Conservation (phyloP, 2,113 vertebrate genomes). For the human region DNA sequence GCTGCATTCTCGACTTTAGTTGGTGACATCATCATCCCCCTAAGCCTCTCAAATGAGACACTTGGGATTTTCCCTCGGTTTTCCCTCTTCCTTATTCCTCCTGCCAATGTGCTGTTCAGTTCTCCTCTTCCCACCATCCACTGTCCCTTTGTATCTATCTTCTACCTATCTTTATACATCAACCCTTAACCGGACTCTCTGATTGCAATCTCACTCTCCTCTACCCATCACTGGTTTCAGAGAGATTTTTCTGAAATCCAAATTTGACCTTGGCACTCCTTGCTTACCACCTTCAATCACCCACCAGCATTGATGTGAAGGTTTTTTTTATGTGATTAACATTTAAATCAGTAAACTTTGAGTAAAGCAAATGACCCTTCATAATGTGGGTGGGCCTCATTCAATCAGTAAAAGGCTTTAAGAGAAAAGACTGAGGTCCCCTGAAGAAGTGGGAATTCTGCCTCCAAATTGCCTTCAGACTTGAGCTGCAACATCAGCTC, state of each 20-base stretch:
- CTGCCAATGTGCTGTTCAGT: rapidly evolving
- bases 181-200: not conserved
- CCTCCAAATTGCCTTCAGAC: not conserved
- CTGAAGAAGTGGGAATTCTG: not conserved
- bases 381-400: not conserved
- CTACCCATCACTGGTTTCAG: not conserved
- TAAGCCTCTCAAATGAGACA: not conserved
- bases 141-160: not conserved
- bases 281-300: not conserved
- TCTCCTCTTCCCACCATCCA: too few relatives aligned
- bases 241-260: not conserved
- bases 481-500: rapidly evolving
- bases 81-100: not conserved
- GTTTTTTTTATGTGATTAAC: not conserved
- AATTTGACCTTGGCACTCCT: not conserved
- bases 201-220: not conserved
- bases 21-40: not conserved
- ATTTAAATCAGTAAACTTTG: not conserved
- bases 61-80: not conserved
- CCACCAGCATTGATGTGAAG: not conserved
- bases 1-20: not conserved
- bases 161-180: not conserved
- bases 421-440: not conserved
- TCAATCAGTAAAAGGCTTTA: not conserved
- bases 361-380: not conserved